These are phyloP conservation scores for Entelurus aequoreus DNA, from an alignment of 2,113 vertebrate genomes.

Conservation along the genomic window DNA sequence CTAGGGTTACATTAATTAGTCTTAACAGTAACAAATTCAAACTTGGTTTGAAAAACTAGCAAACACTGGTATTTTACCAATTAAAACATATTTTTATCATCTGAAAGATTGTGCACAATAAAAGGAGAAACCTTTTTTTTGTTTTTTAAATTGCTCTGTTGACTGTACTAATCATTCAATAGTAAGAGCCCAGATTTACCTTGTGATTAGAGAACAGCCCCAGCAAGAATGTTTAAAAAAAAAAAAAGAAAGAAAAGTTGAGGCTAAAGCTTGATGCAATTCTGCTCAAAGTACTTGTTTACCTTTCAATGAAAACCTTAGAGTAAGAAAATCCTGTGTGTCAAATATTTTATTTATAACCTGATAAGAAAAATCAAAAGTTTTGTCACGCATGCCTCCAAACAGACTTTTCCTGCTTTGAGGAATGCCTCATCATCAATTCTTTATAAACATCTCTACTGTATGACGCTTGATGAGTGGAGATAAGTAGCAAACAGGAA, in stretches of 20 bases:
- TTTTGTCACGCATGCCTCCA: background rate
- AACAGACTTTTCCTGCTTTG: constrained; percentile 50
- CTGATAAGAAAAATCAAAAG: background rate
- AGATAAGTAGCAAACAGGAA: constrained; percentile 54
- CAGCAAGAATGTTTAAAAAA: background rate
- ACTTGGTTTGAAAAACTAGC: too few relatives aligned
- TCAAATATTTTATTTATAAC: background rate
- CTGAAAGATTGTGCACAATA: too few relatives aligned
- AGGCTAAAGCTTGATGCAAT: too few relatives aligned
- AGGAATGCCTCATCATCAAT: constrained; percentile 39
- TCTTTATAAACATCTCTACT: constrained; percentile 45
- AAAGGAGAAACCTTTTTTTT: too few relatives aligned
- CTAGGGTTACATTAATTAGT: too few relatives aligned
- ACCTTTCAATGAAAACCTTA: too few relatives aligned
- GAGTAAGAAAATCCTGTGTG: background rate
- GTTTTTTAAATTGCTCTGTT: too few relatives aligned
- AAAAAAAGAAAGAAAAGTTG: too few relatives aligned
- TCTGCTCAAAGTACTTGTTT: too few relatives aligned
- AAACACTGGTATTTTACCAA: too few relatives aligned
- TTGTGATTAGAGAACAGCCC: background rate
- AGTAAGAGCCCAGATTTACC: background rate
- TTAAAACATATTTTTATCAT: too few relatives aligned
- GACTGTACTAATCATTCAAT: background rate
- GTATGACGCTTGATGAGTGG: constrained; percentile 32
- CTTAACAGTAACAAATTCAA: too few relatives aligned